Base-by-base conservation (phyloP, 2,797 vertebrate genomes). In the Poeciliopsis infans region DNA sequence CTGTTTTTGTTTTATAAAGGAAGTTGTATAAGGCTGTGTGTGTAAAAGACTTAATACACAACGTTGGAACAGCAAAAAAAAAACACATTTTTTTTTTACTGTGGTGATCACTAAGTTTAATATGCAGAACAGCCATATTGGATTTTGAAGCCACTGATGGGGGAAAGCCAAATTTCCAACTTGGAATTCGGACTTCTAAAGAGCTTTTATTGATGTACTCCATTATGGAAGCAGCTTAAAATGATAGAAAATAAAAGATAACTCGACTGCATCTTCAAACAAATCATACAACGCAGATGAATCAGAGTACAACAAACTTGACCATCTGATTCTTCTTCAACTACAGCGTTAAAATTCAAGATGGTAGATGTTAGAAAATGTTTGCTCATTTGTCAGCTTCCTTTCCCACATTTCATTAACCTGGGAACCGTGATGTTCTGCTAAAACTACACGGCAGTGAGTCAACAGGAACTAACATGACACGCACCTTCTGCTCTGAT, bases 381-480 rank as follows among this genome's bases (percentile, higher is more conserved):
- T 39, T 36, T 51, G 45, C 61, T 84, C 49, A 72, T 78, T 15
- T 57, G 76, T 79, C 72, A 84, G 69, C 83, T 47, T 51, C 78
- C 73, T 57, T 47, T 68, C 75, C 41, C 5, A 15, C 46, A 49
- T 28, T 33, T 23, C 18, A 23, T 33, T 8, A 12, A 18, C 18
- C 31, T 20, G 23, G 20, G 68, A 59, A 31, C 15, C 49, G 1
- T 20, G 61, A 64, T 20, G 7, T 36, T 36, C 64, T 18, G 61
- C 16, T 66, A 4, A 20, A 33, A 66, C 18, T 66, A 3, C 0
- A 1, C 7, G 2, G 33, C 33, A 4, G 33, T 4, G 66, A 43
- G 43, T 43, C 39, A 43, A 15, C 39, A 43, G 11, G 5, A 43
- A 43, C 39, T n/a, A 28, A 45, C 41, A 31, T 46, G 41, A 46